These are phyloP conservation scores for Geothlypis trichas DNA, from an alignment of 2,113 vertebrate species.

Conservation along the genomic window DNA sequence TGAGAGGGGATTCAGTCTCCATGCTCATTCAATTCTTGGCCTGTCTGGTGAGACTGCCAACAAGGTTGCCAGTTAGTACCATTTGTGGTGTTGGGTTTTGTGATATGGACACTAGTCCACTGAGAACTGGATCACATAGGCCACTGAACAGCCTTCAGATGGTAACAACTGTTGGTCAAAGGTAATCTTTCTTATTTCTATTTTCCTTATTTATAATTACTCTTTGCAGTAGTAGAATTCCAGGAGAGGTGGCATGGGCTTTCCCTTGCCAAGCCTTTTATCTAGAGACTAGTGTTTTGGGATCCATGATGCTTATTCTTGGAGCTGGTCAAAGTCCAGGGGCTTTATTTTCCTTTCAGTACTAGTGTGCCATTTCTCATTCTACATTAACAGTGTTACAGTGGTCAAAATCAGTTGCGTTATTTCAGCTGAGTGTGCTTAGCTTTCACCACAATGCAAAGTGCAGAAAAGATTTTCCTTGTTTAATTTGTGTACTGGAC, in stretches of 20 bases:
- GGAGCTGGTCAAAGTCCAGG: not conserved
- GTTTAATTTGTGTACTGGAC: not conserved
- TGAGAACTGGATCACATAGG: slow-evolving; percentile 72
- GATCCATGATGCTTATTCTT: not conserved
- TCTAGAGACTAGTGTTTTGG: not conserved
- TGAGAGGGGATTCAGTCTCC: slow-evolving; percentile 73
- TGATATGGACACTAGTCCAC: slow-evolving; percentile 70
- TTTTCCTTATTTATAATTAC: slow-evolving; percentile 51
- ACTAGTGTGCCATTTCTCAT: slow-evolving; percentile 16
- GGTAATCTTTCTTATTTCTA: slow-evolving; percentile 73
- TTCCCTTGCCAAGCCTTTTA: not conserved
- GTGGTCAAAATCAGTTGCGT: not conserved
- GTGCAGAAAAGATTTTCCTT: not conserved
- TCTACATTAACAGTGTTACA: not conserved
- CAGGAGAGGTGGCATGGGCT: not conserved
- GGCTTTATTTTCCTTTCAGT: slow-evolving; percentile 28
- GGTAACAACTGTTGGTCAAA: slow-evolving; percentile 70
- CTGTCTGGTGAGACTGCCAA: slow-evolving; percentile 71
- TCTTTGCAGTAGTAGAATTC: slow-evolving; percentile 18
- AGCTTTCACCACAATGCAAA: not conserved
- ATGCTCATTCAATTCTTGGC: slow-evolving; percentile 72
- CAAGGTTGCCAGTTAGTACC: slow-evolving; percentile 71
- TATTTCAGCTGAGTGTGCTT: not conserved
- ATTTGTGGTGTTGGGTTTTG: slow-evolving; percentile 72
- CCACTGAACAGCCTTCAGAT: slow-evolving; percentile 68